Evolutionary conservation across 2,113 vertebrate genomes (phyloP).

Genomic region (Anolis sagrei): DNA sequence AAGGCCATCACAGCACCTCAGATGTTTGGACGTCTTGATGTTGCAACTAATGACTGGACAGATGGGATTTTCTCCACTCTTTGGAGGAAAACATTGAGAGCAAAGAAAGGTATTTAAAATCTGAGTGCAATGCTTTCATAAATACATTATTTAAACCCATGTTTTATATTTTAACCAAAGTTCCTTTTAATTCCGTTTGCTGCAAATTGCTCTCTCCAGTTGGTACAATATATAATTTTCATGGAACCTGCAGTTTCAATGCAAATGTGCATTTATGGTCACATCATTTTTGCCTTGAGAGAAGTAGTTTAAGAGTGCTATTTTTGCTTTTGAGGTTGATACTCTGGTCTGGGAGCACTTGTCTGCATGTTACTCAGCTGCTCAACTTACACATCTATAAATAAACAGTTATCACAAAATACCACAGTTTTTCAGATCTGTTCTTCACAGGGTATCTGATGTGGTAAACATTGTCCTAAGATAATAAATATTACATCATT

Average conservation of each 20-base stretch:
- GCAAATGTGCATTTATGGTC: neutral
- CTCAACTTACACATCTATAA: neutral
- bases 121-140: neutral
- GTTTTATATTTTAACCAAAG: no score
- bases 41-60: constrained; percentile 97
- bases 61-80: constrained; percentile 96
- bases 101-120: constrained; percentile 88
- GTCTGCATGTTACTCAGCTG: neutral
- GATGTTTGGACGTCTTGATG: constrained; percentile 96
- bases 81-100: constrained; percentile 94
- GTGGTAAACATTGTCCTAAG: neutral
- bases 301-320: neutral
- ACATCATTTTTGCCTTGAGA: neutral
- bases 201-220: neutral
- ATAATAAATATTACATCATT: neutral
- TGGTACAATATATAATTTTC: neutral
- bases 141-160: no score
- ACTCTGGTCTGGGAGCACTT: neutral
- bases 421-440: neutral
- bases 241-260: neutral
- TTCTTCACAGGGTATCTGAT: neutral
- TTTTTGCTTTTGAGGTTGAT: neutral
- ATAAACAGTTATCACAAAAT: neutral
- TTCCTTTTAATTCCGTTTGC: no score
- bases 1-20: constrained; percentile 97